These are phyloP conservation scores for Mylabris sibirica DNA, from an alignment of 2,888 invertebrate species.

Conservation along the genomic window DNA sequence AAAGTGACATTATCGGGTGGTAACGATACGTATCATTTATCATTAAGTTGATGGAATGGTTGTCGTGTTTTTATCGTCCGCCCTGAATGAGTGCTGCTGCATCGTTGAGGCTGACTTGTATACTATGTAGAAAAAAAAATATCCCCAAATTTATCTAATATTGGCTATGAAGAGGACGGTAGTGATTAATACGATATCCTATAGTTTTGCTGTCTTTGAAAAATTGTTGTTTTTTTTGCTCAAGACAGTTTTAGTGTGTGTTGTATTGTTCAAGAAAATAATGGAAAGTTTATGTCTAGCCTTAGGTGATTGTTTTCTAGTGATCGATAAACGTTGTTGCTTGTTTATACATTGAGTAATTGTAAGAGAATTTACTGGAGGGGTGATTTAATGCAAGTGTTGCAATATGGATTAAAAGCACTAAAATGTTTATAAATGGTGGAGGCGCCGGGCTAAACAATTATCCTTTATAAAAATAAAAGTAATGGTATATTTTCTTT, in stretches of 20 bases:
- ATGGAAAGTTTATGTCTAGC: slow-evolving; percentile 38
- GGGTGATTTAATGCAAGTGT: neutral
- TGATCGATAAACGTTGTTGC: slow-evolving; percentile 35
- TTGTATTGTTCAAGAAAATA: slow-evolving; percentile 29
- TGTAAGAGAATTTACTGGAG: neutral
- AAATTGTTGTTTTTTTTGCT: slow-evolving; percentile 36
- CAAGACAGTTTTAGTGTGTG: slow-evolving; percentile 31
- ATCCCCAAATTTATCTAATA: neutral
- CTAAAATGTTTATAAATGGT: slow-evolving; percentile 10
- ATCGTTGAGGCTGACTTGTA: neutral
- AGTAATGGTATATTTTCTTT: no score
- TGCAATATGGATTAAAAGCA: slow-evolving; percentile 7
- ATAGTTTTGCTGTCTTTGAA: slow-evolving; percentile 34
- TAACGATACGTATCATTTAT: slow-evolving; percentile 49
- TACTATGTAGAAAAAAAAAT: slow-evolving; percentile 19
- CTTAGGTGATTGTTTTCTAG: slow-evolving; percentile 34
- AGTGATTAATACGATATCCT: slow-evolving; percentile 38
- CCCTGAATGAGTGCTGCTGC: slow-evolving; percentile 25
- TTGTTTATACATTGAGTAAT: slow-evolving; percentile 15
- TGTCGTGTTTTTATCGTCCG: slow-evolving; percentile 30
- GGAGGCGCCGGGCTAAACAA: slow-evolving; percentile 28
- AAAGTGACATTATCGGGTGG: slow-evolving; percentile 44
- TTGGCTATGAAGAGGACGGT: neutral
- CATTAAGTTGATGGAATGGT: slow-evolving; percentile 33
- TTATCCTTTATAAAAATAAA: neutral